Evolutionary conservation across 2,888 invertebrate genomes (phyloP).

Genomic region (Acleris literana): DNA sequence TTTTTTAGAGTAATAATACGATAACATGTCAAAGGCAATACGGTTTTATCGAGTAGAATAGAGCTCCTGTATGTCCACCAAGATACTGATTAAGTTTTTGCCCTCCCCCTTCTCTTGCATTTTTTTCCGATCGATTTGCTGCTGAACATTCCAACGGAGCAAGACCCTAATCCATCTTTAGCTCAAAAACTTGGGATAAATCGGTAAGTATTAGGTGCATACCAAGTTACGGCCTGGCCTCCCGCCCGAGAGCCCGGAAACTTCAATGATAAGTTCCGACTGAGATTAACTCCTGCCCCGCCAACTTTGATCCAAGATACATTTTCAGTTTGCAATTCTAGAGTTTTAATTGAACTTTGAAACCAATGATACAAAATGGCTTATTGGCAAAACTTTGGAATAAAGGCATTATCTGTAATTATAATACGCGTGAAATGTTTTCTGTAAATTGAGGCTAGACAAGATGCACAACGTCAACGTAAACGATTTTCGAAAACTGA

Average conservation of each 20-base stretch:
- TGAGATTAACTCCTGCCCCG: conserved; percentile 28
- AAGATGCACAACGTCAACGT: too few species aligned
- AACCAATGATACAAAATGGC: not conserved
- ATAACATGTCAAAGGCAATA: too few species aligned
- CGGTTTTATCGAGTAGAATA: too few species aligned
- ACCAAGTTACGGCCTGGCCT: conserved; percentile 16
- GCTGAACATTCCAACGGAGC: not conserved
- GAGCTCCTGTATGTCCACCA: too few species aligned
- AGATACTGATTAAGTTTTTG: too few species aligned
- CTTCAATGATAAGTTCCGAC: conserved; percentile 28
- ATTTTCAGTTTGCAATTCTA: conserved; percentile 7
- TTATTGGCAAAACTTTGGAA: too few species aligned
- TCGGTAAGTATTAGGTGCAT: conserved; percentile 21
- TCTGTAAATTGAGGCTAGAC: too few species aligned
- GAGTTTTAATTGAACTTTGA: not conserved
- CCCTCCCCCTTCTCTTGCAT: too few species aligned
- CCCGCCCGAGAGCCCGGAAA: conserved; percentile 1
- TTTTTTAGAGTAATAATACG: too few species aligned
- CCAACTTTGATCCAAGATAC: conserved; percentile 18
- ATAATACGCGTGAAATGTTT: too few species aligned
- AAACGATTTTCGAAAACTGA: too few species aligned
- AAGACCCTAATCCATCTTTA: conserved; percentile 9
- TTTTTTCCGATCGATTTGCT: not conserved
- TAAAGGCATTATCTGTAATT: too few species aligned
- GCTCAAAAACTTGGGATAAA: conserved; percentile 23